Evolutionary conservation across 1,140 invertebrate species (phyloP).

Genomic region (Drosophila serrata): DNA sequence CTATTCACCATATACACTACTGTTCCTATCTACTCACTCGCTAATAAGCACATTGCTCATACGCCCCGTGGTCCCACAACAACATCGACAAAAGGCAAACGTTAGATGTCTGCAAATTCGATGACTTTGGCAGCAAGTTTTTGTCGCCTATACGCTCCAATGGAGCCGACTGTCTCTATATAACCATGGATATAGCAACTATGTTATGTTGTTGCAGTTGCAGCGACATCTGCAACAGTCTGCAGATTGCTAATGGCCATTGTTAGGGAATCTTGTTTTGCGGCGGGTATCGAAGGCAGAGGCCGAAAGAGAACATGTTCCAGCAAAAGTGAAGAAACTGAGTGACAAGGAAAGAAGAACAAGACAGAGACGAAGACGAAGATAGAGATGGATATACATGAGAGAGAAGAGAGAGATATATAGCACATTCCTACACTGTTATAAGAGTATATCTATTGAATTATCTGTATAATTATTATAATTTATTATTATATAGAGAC

Average conservation of each 20-base stretch:
- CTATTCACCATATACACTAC: not conserved
- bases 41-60: slow-evolving; percentile 52
- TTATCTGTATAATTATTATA: no score
- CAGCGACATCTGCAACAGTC: slow-evolving; percentile 56
- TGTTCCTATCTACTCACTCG: slow-evolving; percentile 2
- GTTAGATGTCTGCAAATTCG: slow-evolving; percentile 49
- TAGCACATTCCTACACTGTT: slow-evolving; percentile 30
- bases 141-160: slow-evolving; percentile 42
- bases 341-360: slow-evolving; percentile 1
- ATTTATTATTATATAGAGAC: no score
- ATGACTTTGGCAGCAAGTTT: slow-evolving; percentile 55
- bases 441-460: not conserved
- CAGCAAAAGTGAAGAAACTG: slow-evolving; percentile 42
- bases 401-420: slow-evolving; percentile 1
- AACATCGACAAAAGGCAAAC: slow-evolving; percentile 30
- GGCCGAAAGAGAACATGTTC: slow-evolving; percentile 31
- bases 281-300: slow-evolving; percentile 30
- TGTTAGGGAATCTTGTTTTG: slow-evolving; percentile 73
- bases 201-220: slow-evolving; percentile 45
- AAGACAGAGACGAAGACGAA: not conserved
- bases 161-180: slow-evolving; percentile 40
- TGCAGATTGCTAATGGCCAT: slow-evolving; percentile 69
- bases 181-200: slow-evolving; percentile 24
- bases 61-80: slow-evolving; percentile 56
- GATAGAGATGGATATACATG: slow-evolving; percentile 2